Evolutionary conservation across 2,797 vertebrate species (phyloP).

Genomic region (Amphiprion clarkii): DNA sequence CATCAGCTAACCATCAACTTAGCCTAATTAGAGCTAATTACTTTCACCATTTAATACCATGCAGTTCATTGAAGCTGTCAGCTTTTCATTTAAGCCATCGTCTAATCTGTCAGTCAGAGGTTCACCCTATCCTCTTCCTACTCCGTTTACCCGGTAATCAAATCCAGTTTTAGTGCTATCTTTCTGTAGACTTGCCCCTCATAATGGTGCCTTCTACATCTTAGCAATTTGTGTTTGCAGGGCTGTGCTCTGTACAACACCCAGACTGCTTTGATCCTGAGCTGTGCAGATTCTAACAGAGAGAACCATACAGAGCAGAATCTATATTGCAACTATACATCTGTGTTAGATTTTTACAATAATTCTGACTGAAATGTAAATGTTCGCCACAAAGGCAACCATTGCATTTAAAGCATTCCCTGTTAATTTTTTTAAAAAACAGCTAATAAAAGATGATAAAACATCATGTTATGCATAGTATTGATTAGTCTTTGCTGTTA

Average conservation of each 20-base stretch:
- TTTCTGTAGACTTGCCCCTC: slow-evolving; percentile 21
- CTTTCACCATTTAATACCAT: slow-evolving; percentile 55
- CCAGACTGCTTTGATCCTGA: slow-evolving; percentile 13
- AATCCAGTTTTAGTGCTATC: slow-evolving; percentile 6
- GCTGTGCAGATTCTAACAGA: slow-evolving; percentile 26
- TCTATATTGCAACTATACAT: slow-evolving; percentile 7
- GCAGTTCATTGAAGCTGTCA: slow-evolving; percentile 57
- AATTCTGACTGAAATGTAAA: slow-evolving; percentile 26
- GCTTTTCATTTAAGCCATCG: slow-evolving; percentile 56
- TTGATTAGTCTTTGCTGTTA: too few relatives aligned
- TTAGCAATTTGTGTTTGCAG: slow-evolving; percentile 9
- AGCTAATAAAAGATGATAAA: too few relatives aligned
- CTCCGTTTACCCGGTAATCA: slow-evolving; percentile 36
- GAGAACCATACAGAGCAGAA: background rate
- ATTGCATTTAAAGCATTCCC: background rate
- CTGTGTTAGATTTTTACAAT: slow-evolving; percentile 30
- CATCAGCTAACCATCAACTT: slow-evolving; percentile 48
- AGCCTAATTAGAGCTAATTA: slow-evolving; percentile 59
- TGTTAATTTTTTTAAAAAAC: too few relatives aligned
- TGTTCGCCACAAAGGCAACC: slow-evolving; percentile 25
- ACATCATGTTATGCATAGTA: too few relatives aligned
- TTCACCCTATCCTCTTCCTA: slow-evolving; percentile 18
- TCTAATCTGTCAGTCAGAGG: slow-evolving; percentile 37
- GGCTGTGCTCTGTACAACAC: slow-evolving; percentile 13
- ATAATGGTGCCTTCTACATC: slow-evolving; percentile 20